Evolutionary conservation across 2,113 vertebrate genomes (phyloP), one percentile per base, ranked within the genome.

Genomic region (Andinoacara biseriatus): DNA sequence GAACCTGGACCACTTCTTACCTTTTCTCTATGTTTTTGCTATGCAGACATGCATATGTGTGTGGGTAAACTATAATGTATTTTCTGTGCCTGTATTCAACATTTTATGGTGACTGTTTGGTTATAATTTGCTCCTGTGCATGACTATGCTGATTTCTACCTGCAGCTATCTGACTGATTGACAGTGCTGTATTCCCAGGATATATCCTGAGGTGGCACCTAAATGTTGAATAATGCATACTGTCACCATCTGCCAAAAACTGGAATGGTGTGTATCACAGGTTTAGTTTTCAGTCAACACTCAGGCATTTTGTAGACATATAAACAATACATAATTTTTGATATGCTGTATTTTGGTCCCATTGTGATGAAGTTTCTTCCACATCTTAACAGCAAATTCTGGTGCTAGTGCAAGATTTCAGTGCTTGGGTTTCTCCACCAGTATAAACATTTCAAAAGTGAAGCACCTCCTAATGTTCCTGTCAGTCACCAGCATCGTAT

Each of bases 191-290:
- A 65, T 82, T 88, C 81, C 84, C 84, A 65, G 4, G 62, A 26
- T 9, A 8, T 26, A 46, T 46, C 83, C 75, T 33, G 78, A 84
- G 67, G 81, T 75, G 75, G 24, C 65, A 63, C 62, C 77, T 67
- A 69, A 75, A 81, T 58, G 57, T 69, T 87, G 81, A 90, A 90
- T 88, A 86, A 86, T 84, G 57, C 86, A 90, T 58, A 38, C 76
- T 75, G 78, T 86, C 86, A 81, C 29, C 74, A 40, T 83, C 61
- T 49, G 52, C 63, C 69, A 49, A 58, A 69, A 56, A 58, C n/a
- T 24, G 14, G 7, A 75, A 56, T 9, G 74, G 0, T 24, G 35
- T 11, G 1, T 26, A 26, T 83, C 67, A 75, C 65, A 76, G 56
- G 11, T 74, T 81, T 31, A 29, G 49, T 76, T 80, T 20, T 13